Percentiles rank a stretch among this genome's conserved stretches.
phyloP scores from a whole-genome alignment of 2,113 vertebrate species.

The Meriones unguiculatus region DNA sequence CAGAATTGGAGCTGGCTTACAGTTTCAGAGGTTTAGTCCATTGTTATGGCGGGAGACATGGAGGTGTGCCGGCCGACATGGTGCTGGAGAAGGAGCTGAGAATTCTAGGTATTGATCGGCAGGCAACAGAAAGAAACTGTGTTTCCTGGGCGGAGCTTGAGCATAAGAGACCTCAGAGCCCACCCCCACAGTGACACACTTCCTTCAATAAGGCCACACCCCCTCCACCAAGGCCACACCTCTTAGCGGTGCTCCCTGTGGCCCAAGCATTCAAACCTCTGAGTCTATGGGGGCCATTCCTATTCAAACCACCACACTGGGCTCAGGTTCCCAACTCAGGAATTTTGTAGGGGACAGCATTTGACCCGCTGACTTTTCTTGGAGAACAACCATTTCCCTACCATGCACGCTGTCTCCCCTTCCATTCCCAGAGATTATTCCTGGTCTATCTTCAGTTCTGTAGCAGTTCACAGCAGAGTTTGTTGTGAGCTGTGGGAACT shows the following conservation, averaged over 20 bases:
- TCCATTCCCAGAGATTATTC: too few species aligned
- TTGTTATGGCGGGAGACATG: background rate
- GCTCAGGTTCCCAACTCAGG: background rate
- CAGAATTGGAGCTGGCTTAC: background rate
- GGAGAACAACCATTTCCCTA: background rate
- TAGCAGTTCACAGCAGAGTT: background rate
- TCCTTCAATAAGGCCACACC: background rate
- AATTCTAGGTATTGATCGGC: background rate
- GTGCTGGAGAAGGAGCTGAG: background rate
- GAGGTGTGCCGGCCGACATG: background rate
- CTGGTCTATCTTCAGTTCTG: background rate
- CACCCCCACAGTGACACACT: background rate
- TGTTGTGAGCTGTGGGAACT: background rate
- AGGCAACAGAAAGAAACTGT: background rate
- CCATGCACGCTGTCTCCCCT: background rate
- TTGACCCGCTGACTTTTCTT: background rate
- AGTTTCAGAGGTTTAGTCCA: background rate
- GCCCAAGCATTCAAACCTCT: background rate
- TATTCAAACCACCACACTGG: background rate
- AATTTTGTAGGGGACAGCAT: background rate
- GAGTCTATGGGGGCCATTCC: background rate
- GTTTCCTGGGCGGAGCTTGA: background rate
- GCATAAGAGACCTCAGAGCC: background rate
- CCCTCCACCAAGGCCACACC: background rate
- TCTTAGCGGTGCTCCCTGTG: background rate